Conservation (phyloP, 2,113 vertebrate genomes). For the Rhinichthys klamathensis region DNA sequence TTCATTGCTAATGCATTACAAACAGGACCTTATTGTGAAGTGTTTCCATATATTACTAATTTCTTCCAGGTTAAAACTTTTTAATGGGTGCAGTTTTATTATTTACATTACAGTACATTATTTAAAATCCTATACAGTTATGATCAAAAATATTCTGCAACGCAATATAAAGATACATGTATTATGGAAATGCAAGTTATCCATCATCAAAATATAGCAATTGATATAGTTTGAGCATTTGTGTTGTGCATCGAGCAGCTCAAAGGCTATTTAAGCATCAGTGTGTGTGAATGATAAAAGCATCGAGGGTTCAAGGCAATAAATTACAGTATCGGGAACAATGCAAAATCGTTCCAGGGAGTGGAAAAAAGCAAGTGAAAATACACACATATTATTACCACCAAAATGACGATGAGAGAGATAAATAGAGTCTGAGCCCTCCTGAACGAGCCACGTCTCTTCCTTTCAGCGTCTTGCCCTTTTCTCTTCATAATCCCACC, state of each 20-base stretch:
- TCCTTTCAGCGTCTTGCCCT: slow-evolving; percentile 52
- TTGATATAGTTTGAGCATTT: background rate
- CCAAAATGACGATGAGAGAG: slow-evolving; percentile 61
- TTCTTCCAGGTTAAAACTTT: background rate
- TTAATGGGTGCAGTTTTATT: background rate
- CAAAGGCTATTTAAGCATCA: background rate
- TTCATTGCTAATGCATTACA: background rate
- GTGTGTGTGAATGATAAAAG: background rate
- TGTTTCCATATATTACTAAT: background rate
- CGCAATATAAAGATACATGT: background rate
- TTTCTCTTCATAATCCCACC: slow-evolving; percentile 66
- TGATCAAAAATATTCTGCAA: background rate
- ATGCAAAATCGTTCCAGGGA: slow-evolving; percentile 60
- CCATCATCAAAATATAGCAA: background rate
- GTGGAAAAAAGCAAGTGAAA: slow-evolving; percentile 69
- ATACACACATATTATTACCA: slow-evolving; percentile 71
- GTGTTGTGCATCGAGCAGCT: background rate
- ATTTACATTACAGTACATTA: background rate
- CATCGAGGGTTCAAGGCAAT: background rate
- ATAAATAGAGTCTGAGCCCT: slow-evolving; percentile 64
- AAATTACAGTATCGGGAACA: background rate
- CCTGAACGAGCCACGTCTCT: slow-evolving; percentile 50
- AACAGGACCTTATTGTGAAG: background rate
- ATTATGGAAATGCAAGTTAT: background rate
- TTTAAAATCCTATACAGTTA: background rate